Percentiles rank a stretch among this genome's conserved stretches.
These are phyloP conservation scores for Quadroppia sp. DNA, from an alignment of 2,888 invertebrate species.

Conservation along the genomic window DNA sequence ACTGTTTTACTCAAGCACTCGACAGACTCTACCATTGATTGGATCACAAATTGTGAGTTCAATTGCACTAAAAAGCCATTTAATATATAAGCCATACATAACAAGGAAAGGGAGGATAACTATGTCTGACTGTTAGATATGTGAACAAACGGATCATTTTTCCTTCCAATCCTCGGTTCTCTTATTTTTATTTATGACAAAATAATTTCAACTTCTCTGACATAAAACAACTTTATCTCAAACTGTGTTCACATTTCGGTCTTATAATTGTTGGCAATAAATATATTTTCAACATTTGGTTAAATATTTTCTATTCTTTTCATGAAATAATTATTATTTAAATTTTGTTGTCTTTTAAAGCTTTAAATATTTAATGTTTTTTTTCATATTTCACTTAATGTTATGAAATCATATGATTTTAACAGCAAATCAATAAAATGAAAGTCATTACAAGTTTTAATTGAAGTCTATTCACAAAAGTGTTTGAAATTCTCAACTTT, in stretches of 20 bases:
- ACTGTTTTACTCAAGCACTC: background rate
- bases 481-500: background rate
- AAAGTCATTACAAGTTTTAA: background rate
- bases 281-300: too few relatives aligned
- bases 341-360: too few relatives aligned
- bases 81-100: background rate
- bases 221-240: background rate
- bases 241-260: background rate
- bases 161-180: background rate
- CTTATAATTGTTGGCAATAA: background rate
- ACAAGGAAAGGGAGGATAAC: constrained; percentile 30
- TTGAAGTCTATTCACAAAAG: background rate
- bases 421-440: too few relatives aligned
- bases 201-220: constrained; percentile 2
- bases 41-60: background rate
- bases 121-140: background rate
- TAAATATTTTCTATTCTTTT: too few relatives aligned
- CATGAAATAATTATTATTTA: too few relatives aligned
- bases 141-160: background rate
- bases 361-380: too few relatives aligned
- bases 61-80: constrained; percentile 19
- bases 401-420: background rate
- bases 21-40: background rate
- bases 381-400: background rate
- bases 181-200: constrained; percentile 12